Conservation (phyloP, 2,888 invertebrate genomes). For the Dryobotodes eremita region DNA sequence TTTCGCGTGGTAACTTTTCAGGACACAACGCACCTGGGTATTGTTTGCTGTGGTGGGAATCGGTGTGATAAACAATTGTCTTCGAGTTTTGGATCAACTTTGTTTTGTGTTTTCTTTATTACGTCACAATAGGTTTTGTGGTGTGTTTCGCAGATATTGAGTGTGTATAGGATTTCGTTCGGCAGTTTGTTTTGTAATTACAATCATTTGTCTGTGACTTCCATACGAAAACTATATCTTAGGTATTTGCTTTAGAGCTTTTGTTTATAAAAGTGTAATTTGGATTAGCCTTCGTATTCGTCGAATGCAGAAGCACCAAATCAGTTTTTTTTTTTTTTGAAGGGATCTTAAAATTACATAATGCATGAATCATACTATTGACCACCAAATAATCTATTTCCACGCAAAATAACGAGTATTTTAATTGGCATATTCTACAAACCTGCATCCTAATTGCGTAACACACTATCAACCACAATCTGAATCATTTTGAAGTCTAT, state of each 20-base stretch:
- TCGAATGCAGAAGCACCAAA: neutral
- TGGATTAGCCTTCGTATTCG: neutral
- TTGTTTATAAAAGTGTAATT: neutral
- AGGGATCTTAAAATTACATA: neutral
- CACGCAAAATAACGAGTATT: neutral
- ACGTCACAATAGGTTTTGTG: conserved; percentile 2
- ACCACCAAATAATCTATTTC: neutral
- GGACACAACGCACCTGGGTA: conserved; percentile 67
- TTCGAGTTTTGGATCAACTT: conserved; percentile 48
- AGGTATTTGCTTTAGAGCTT: neutral
- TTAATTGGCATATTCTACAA: neutral
- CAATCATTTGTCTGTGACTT: neutral
- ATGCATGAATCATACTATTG: neutral
- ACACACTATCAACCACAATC: too few species aligned
- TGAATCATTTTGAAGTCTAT: too few species aligned
- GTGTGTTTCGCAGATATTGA: too few species aligned
- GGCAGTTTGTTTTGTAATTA: neutral
- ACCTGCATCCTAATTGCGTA: too few species aligned
- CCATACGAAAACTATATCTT: neutral
- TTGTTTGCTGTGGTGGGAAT: conserved; percentile 61
- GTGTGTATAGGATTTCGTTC: neutral
- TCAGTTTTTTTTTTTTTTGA: neutral
- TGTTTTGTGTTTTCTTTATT: conserved; percentile 29
- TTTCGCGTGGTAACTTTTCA: conserved; percentile 58
- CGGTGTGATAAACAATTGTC: conserved; percentile 61